Conservation (phyloP, 1,140 invertebrate species). For the Arion vulgaris region DNA sequence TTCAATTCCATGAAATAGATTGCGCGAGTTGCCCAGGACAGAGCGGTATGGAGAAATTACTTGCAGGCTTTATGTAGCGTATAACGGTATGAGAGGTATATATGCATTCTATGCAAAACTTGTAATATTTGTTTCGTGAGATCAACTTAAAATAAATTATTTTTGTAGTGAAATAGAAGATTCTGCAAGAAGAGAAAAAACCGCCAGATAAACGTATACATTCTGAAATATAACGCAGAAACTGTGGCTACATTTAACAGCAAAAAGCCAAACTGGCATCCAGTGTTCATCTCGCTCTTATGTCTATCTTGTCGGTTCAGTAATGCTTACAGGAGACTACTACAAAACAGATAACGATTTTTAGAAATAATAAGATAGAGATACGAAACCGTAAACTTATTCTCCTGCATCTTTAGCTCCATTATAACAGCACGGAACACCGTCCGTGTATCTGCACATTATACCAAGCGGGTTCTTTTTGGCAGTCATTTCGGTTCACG, state of each 20-base stretch:
- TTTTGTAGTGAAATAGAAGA: too few relatives aligned
- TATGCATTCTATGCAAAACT: too few relatives aligned
- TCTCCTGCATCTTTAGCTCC: not conserved
- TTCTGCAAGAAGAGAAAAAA: too few relatives aligned
- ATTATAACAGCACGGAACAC: not conserved
- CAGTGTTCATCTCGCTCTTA: not conserved
- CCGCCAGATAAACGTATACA: too few relatives aligned
- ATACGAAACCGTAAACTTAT: not conserved
- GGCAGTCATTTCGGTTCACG: constrained; percentile 9
- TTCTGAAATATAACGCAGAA: too few relatives aligned
- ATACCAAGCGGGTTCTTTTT: not conserved
- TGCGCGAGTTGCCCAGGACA: too few relatives aligned
- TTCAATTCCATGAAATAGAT: too few relatives aligned
- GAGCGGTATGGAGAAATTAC: too few relatives aligned
- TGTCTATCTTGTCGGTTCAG: not conserved
- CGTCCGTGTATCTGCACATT: not conserved
- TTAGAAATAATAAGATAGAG: constrained; percentile 11
- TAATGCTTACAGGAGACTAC: not conserved
- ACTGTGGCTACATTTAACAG: not conserved
- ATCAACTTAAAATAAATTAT: too few relatives aligned
- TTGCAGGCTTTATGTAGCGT: too few relatives aligned
- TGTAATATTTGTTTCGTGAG: too few relatives aligned
- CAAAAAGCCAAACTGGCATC: not conserved
- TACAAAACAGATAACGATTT: not conserved
- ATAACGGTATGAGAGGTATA: too few relatives aligned